Evolutionary conservation across 2,797 vertebrate genomes (phyloP), one percentile per base, ranked within the genome.

Genomic region (Gadopsis marmoratus): DNA sequence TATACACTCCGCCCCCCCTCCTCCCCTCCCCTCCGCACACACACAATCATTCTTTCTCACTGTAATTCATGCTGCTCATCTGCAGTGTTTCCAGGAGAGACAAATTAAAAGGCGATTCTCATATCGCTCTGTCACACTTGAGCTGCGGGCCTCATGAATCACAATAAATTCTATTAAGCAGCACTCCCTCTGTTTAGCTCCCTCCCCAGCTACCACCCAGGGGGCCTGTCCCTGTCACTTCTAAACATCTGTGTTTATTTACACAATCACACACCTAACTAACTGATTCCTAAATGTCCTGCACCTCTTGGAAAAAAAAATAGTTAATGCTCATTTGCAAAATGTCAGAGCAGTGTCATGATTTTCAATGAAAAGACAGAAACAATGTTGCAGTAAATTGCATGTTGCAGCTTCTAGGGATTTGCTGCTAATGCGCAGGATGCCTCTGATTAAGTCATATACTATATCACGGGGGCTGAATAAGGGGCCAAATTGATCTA

Each of bases 211-310:
- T 79, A 73, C 92, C 92, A 84, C 54, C 78, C 88, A 81, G 88
- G 91, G 93, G 92, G 88, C 67, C 88, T 91, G 88, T 74, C 89
- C 80, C 77, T 90, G 93, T 94, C 92, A 91, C 89, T 68, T 81
- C 84, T 89, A 88, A 89, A 93, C 84, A 94, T 96, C 92, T 95
- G 93, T 95, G 94, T 95, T 95, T 95, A 95, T 96, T 95, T 95
- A 94, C 92, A 94, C 94, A 95, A 93, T 95, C 93, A 92, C 90
- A 91, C 88, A 91, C 90, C 90, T 94, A 95, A 94, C 94, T 91
- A 94, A 94, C 87, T 93, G 93, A 90, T 93, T 94, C 92, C 94
- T 93, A 92, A 91, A 94, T 88, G 89, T 84, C 84, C 81, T 70
- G 65, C 81, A 83, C 84, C 75, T 87, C 77, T 69, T 53, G 81